Evolutionary conservation across 2,888 invertebrate species (phyloP), one percentile per base, ranked within the genome.

Genomic region (Cecidostiba fungosa): DNA sequence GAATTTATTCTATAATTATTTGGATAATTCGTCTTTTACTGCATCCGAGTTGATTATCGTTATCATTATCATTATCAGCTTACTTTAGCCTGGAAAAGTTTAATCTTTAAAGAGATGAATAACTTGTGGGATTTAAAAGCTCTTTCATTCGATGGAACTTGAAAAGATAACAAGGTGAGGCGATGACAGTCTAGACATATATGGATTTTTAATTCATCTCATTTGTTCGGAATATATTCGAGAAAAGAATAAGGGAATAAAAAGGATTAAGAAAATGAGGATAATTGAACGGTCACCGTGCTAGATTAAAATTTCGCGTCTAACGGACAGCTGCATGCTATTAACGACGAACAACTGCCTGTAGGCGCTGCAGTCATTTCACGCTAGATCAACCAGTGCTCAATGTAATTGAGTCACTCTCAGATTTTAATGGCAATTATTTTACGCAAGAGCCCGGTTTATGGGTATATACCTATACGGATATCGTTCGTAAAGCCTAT

Each of bases 301-400:
- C 36, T n/a, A 36, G 70, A 36, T 70, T 70, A 70, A 70, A 70
- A 32, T 19, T 8, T 32, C 29, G 3, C 5, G 10, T 50, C 19
- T 50, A 32, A 32, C 32, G 70, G 4, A 69, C 23, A 59, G 19
- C 36, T 32, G 10, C 12, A 1, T 5, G 4, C 3, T n/a, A 69
- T 36, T 19, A 36, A 19, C 70, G 36, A 36, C 36, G 36, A 36
- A 69, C 32, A 69, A 70, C 70, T 70, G 23, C 23, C 23, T 59
- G n/a, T 23, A 23, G 23, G 59, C 59, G 23, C 12, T 59, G 50
- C 50, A 59, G 10, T 59, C 59, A 59, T 23, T 59, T 59, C 59
- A 59, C 59, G 59, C 59, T 16, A 72, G 39, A 39, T 85, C 59
- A 84, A 87, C 83, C 62, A 78, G 72, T 74, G 77, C 43, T 59